Conservation (phyloP, 2,888 invertebrate genomes). For the Piscicola geometra region DNA sequence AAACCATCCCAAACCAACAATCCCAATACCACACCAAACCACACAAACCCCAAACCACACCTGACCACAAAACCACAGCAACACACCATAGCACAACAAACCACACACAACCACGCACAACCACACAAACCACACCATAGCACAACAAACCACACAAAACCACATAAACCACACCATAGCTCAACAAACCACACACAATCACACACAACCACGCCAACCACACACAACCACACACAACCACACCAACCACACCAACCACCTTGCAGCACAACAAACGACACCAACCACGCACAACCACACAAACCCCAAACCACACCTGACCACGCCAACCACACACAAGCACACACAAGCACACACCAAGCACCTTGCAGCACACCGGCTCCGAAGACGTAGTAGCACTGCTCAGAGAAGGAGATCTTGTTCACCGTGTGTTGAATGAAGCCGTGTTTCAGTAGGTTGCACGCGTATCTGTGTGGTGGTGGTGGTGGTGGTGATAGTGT, state of each 20-base stretch:
- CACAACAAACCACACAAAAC: no score
- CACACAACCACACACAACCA: slow-evolving; percentile 1
- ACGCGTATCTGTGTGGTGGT: slow-evolving; percentile 67
- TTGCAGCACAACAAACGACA: background rate
- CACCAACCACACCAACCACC: background rate
- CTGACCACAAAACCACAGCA: no score
- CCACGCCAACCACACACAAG: background rate
- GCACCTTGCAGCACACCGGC: slow-evolving; percentile 22
- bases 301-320: background rate
- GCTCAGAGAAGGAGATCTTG: slow-evolving; percentile 96
- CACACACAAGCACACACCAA: no score
- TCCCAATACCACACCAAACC: no score
- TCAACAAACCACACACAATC: no score
- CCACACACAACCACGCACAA: no score
- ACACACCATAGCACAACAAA: no score
- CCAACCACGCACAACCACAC: background rate
- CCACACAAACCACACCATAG: no score
- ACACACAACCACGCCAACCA: no score
- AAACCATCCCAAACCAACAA: no score
- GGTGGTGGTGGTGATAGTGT: background rate
- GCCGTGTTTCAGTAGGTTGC: slow-evolving; percentile 82
- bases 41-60: no score
- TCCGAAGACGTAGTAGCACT: slow-evolving; percentile 97
- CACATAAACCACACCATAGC: no score
- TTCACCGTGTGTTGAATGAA: slow-evolving; percentile 97